A percentile compares a stretch with the other conserved stretches of the same genome.
Conservation (phyloP, 2,888 invertebrate species). For the Drosophila silvestris region DNA sequence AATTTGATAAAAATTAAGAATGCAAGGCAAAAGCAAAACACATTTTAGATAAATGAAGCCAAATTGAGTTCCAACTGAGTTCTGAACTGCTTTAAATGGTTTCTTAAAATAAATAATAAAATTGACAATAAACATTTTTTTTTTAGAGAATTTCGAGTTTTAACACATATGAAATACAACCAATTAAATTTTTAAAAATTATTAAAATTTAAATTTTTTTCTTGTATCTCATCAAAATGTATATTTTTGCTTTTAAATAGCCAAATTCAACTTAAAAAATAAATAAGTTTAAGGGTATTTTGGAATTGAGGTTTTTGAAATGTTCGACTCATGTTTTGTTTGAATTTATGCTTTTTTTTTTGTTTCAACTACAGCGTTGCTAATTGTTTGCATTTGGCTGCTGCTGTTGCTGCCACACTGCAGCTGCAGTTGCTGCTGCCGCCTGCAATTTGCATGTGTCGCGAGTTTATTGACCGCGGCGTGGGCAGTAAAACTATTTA, state of each 20-base stretch:
- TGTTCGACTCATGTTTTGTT: conserved; percentile 8
- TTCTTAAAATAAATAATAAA: neutral
- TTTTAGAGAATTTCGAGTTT: neutral
- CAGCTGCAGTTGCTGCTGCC: conserved; percentile 26
- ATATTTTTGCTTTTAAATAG: neutral
- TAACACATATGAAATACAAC: neutral
- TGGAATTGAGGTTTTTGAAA: neutral
- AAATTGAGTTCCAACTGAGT: neutral
- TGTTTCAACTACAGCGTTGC: conserved; percentile 45
- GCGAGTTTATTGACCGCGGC: conserved; percentile 80
- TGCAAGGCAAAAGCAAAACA: neutral
- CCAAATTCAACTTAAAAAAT: neutral
- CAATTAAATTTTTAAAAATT: neutral
- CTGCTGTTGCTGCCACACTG: conserved; percentile 34
- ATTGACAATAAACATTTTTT: neutral
- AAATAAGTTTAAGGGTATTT: conserved; percentile 4
- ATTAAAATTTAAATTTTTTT: neutral
- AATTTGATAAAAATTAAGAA: neutral
- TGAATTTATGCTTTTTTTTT: conserved; percentile 21
- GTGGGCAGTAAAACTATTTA: conserved; percentile 78
- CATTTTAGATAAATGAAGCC: neutral
- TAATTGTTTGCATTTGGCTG: conserved; percentile 73
- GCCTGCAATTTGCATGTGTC: conserved; percentile 79
- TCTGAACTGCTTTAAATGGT: neutral
- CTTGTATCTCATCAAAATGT: neutral